Percentiles rank a stretch among this genome's conserved stretches.
Conservation (phyloP, 2,888 invertebrate genomes). For the Cerastis rubricosa region DNA sequence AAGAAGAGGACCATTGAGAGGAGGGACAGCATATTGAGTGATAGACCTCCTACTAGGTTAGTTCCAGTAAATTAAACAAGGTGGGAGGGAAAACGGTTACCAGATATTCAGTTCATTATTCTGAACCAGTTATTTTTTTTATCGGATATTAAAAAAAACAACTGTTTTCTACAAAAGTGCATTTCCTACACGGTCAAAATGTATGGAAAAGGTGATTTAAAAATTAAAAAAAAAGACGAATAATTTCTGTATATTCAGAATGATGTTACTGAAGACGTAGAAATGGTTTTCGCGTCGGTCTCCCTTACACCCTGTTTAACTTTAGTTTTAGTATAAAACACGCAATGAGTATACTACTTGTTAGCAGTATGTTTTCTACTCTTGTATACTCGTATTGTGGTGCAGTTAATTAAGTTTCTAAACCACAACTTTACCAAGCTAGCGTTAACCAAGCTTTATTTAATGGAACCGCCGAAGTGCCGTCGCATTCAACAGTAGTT, state of each 20-base stretch:
- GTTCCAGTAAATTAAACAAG: conserved; percentile 32
- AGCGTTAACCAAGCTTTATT: neutral
- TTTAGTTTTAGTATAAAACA: neutral
- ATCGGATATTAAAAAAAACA: no score
- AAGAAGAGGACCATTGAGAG: conserved; percentile 86
- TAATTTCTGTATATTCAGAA: no score
- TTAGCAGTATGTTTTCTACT: neutral
- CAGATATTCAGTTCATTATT: no score
- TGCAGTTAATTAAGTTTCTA: neutral
- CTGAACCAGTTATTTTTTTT: no score
- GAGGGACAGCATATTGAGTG: conserved; percentile 90
- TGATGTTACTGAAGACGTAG: no score
- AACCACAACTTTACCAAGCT: neutral
- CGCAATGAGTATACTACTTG: neutral
- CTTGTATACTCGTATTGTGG: neutral
- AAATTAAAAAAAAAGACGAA: no score
- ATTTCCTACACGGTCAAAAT: no score
- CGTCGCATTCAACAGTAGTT: neutral
- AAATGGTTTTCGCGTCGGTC: no score
- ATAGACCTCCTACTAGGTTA: conserved; percentile 84
- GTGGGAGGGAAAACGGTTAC: no score
- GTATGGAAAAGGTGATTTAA: no score
- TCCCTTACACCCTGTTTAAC: no score
- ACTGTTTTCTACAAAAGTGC: no score
- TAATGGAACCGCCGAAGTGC: neutral